Base-by-base conservation (phyloP, 2,113 vertebrate genomes). In the Ciconia maguari region DNA sequence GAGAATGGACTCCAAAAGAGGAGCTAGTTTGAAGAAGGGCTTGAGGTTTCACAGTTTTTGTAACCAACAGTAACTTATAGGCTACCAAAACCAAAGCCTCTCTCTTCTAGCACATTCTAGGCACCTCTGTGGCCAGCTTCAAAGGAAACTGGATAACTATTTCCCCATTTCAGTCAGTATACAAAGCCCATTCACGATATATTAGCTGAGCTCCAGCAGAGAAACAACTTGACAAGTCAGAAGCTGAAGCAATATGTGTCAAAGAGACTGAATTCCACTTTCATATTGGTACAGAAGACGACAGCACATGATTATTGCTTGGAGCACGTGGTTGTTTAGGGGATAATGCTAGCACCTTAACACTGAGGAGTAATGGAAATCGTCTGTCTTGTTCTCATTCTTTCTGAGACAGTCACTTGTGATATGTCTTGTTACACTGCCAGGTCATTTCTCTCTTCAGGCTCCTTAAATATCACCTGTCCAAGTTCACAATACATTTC, bases 261-360 rank as follows among this genome's bases (percentile, higher is more conserved):
- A 97, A 96, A 97, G 97, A 96, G 97, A 98, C 94, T 97, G 97
- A 98, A 96, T 74, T 97, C 90, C 84, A 88, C 89, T 97, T 98
- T 97, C 93, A 94, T 90, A 96, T 96, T 97, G 93, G 82, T 90
- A 97, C 74, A 92, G 95, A 96, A 97, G 93, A 96, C 51, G 94
- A 96, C 93, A 97, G 71, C 58, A 65, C 81, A 90, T 93, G 91
- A 96, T 97, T 93, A 97, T 70, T 96, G 96, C 96, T 96, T 93
- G 87, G 83, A 98, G 94, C 90, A 16, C 71, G 92, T 55, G 92
- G 70, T 83, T 97, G 92, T 96, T 97, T 78, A 68, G 94, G 87
- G 91, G 83, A 92, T 91, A 96, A 97, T 92, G 82, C 34, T 51
- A 89, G 94, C 64, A 91, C 91, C 96, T 97, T 90, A 95, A 83